Evolutionary conservation across 1,140 invertebrate species (phyloP).

Genomic region (Drosophila sucinea): DNA sequence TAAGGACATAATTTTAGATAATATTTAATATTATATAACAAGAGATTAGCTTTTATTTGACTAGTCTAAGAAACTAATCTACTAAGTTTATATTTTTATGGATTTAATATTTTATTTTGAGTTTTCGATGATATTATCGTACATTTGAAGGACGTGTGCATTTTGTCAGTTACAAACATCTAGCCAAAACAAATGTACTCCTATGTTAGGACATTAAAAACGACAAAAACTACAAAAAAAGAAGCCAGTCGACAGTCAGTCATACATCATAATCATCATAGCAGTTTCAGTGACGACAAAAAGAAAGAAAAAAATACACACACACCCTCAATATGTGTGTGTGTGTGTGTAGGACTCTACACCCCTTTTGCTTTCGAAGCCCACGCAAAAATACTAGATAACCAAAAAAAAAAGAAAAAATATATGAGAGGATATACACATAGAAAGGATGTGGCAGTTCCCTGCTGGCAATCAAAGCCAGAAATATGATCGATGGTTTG

Average conservation of each 20-base stretch:
- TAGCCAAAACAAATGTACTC: not conserved
- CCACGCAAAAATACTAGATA: conserved; percentile 63
- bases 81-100: too few relatives aligned
- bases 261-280: conserved; percentile 75
- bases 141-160: too few relatives aligned
- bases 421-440: not conserved
- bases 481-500: conserved; percentile 40
- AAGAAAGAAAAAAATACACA: conserved; percentile 1
- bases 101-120: not conserved
- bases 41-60: too few relatives aligned
- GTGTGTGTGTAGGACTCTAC: conserved; percentile 39
- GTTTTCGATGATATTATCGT: too few relatives aligned
- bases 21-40: too few relatives aligned
- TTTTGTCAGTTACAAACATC: too few relatives aligned
- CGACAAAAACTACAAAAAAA: conserved; percentile 56
- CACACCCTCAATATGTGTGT: conserved; percentile 51
- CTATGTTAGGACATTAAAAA: conserved; percentile 36
- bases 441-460: conserved; percentile 32
- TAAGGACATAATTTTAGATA: too few relatives aligned
- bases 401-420: conserved; percentile 31
- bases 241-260: conserved; percentile 37
- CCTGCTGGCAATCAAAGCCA: conserved; percentile 71
- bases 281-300: not conserved
- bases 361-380: conserved; percentile 41
- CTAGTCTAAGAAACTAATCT: too few relatives aligned